A percentile compares a stretch with the other conserved stretches of the same genome.
phyloP scores from a whole-genome alignment of 2,888 invertebrate genomes.

The Habroteleia sp. region DNA sequence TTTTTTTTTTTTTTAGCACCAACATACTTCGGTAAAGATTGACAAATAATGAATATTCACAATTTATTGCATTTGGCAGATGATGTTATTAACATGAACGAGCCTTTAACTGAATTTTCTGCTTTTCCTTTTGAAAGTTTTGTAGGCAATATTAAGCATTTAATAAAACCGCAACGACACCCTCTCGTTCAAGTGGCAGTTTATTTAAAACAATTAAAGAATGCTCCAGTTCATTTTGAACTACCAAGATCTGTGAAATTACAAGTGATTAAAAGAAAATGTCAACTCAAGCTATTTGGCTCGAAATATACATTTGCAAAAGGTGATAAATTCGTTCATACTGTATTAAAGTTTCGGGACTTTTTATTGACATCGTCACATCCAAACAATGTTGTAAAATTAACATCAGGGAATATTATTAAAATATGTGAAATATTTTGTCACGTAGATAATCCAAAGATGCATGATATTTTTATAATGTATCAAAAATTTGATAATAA shows the following conservation, averaged over 20 bases:
- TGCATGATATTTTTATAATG: constrained; percentile 12
- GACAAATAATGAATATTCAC: constrained; percentile 58
- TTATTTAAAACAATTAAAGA: constrained; percentile 29
- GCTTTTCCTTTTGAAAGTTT: constrained; percentile 47
- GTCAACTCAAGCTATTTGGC: constrained; percentile 1
- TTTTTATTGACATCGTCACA: constrained; percentile 13
- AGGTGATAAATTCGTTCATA: constrained; percentile 1
- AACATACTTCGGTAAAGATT: no score
- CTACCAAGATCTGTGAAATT: constrained; percentile 8
- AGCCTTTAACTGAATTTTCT: no score
- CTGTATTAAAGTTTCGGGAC: constrained; percentile 2
- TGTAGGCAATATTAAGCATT: constrained; percentile 36
- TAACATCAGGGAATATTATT: constrained; percentile 16
- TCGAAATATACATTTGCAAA: neutral
- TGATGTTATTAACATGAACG: no score
- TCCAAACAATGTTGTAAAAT: constrained; percentile 31
- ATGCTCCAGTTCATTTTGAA: constrained; percentile 5
- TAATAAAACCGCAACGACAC: constrained; percentile 34
- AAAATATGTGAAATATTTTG: constrained; percentile 22
- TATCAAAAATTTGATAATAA: constrained; percentile 5
- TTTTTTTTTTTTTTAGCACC: no score
- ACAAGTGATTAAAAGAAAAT: constrained; percentile 9
- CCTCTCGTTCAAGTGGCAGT: constrained; percentile 42
- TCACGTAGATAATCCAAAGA: neutral
- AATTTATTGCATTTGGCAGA: no score